Evolutionary conservation across 2,888 invertebrate species (phyloP), one percentile per base, ranked within the genome.

Genomic region (Sphinx pinastri): DNA sequence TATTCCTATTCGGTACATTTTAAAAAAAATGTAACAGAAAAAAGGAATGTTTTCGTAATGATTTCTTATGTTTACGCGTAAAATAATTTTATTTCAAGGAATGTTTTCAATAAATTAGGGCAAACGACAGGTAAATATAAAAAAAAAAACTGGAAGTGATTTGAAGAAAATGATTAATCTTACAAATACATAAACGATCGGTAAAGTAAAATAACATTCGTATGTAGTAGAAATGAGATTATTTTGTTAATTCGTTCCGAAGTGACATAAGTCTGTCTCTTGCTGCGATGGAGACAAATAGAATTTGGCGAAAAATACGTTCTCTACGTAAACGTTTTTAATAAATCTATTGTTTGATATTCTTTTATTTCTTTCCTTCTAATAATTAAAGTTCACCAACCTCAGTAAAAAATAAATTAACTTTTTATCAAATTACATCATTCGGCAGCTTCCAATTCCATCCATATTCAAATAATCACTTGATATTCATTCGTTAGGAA

Each of bases 281-380:
- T 63, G 13, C 19, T 49, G 45, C 8, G n/a, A 47, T 19, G 47
- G 13, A 13, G 63, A 63, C 63, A 63, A 63, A 63, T 49, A 63
- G 63, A 63, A 49, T 19, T 63, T 63, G 49, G 63, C 19, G 63
- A 19, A 63, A 49, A 47, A 63, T 49, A 12, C 49, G 63, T 25
- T 63, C 19, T 63, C 19, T 63, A 1, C 10, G 49, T 49, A 13
- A 12, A 49, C 5, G 19, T 19, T 47, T 7, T 49, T 49, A 4
- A 19, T 25, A 49, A 19, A 38, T 2, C 14, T 38, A 58, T 38
- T 19, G 47, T 19, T 19, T 13, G 16, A 63, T 12, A 49, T 19
- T 63, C 49, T 63, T 49, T 19, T 13, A 47, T 16, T 1, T 63
- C 0, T 49, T 10, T n/a, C 19, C 19, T 31, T 3, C 57, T 31